Conservation (phyloP, 2,888 invertebrate genomes). For the Synanthedon formicaeformis region DNA sequence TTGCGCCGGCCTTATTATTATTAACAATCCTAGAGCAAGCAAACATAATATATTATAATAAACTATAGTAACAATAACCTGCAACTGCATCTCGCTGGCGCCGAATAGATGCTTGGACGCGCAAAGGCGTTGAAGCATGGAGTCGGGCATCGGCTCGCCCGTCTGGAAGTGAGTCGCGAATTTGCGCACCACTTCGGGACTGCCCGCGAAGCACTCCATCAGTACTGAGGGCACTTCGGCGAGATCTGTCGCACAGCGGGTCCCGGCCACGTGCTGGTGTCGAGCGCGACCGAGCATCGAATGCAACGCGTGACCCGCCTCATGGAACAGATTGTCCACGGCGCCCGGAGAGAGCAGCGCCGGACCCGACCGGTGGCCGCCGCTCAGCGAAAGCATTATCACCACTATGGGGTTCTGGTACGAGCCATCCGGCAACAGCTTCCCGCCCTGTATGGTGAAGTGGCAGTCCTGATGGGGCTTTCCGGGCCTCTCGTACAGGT, state of each 20-base stretch:
- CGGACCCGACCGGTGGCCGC: slow-evolving; percentile 77
- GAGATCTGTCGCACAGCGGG: slow-evolving; percentile 95
- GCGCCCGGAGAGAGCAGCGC: slow-evolving; percentile 85
- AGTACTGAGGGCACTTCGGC: slow-evolving; percentile 99
- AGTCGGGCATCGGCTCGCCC: slow-evolving; percentile 81
- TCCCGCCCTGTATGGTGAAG: slow-evolving; percentile 97
- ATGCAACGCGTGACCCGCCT: slow-evolving; percentile 99
- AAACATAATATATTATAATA: too few species aligned
- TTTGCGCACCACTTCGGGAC: slow-evolving; percentile 82
- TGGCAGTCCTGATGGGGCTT: slow-evolving; percentile 99
- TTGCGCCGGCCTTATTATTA: too few species aligned
- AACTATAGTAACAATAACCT: slow-evolving; percentile 51
- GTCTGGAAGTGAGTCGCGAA: slow-evolving; percentile 89
- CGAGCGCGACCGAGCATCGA: slow-evolving; percentile 96
- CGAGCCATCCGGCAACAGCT: slow-evolving; percentile 78
- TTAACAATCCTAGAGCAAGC: neutral
- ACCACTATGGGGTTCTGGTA: slow-evolving; percentile 95
- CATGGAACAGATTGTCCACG: slow-evolving; percentile 97
- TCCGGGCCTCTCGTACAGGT: slow-evolving; percentile 91
- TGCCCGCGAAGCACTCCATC: slow-evolving; percentile 97
- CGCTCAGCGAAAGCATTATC: slow-evolving; percentile 88
- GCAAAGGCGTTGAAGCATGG: slow-evolving; percentile 83
- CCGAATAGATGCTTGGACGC: slow-evolving; percentile 88
- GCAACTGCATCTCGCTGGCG: slow-evolving; percentile 89
- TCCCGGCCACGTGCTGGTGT: slow-evolving; percentile 98